phyloP scores from a whole-genome alignment of 2,113 vertebrate genomes.

The Alosa alosa region DNA sequence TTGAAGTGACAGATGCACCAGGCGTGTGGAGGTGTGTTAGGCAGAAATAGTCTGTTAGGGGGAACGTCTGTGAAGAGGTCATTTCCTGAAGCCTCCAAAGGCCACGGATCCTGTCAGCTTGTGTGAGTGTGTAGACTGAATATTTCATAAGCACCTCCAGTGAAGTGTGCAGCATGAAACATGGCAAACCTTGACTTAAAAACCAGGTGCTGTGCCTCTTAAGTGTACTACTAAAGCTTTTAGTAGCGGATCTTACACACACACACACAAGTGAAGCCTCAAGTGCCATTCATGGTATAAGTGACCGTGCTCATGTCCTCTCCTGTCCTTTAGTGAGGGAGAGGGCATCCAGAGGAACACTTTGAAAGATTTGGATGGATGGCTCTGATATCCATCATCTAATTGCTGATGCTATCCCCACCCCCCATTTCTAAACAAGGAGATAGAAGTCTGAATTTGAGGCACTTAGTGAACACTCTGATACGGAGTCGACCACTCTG shows the following conservation, averaged over 20 bases:
- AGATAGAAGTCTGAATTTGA: conserved; percentile 34
- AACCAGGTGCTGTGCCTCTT: neutral
- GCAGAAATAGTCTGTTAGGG: neutral
- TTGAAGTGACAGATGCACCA: neutral
- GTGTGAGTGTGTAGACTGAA: neutral
- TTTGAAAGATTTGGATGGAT: conserved; percentile 48
- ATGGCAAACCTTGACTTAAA: neutral
- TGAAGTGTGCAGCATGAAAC: neutral
- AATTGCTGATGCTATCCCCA: conserved; percentile 68
- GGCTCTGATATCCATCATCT: conserved; percentile 51
- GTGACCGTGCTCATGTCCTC: conserved; percentile 34
- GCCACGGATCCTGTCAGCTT: neutral
- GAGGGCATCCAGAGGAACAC: conserved; percentile 33
- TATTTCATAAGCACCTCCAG: neutral
- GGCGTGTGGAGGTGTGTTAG: neutral
- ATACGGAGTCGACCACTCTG: neutral
- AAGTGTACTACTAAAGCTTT: neutral
- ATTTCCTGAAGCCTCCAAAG: neutral
- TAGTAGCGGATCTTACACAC: neutral
- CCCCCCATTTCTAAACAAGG: neutral
- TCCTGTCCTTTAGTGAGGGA: conserved; percentile 26
- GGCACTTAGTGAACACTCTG: conserved; percentile 38
- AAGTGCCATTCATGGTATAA: neutral
- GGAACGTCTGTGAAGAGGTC: neutral
- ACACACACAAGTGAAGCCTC: neutral